Evolutionary conservation across 1,140 invertebrate species (phyloP), one percentile per base, ranked within the genome.

Genomic region (Chlorops oryzae): DNA sequence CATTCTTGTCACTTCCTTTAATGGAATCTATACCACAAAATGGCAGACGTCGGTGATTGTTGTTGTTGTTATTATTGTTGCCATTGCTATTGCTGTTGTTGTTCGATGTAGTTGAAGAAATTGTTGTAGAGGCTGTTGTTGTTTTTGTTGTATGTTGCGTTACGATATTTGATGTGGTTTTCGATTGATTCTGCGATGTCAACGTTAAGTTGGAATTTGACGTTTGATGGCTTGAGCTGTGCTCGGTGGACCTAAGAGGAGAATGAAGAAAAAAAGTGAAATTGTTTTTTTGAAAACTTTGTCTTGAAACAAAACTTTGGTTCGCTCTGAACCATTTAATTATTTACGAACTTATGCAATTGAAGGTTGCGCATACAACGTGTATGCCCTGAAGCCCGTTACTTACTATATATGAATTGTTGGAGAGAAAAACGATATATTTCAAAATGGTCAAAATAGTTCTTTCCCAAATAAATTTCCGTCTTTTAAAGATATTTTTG

Each of bases 161-260:
- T 39, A 59, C 48, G 13, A 55, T 28, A 2, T 35, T 51, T 22
- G 59, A 25, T 38, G 57, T 58, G 41, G 47, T 42, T 48, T 49
- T 39, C 34, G 34, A 49, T 40, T 49, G 37, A 49, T 49, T 49
- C 9, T 38, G 45, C 21, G 27, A 23, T 37, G 45, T 28, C 24
- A 28, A 28, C 25, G 42, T 25, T 21, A 45, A 25, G n/a, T 25
- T 28, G 2, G 42, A 27, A 21, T 28, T 47, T 21, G 34, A 37
- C 21, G 23, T 45, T 45, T 47, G 42, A 43, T n/a, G n/a, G n/a
- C n/a, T n/a, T 34, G 32, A 22, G 32, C 34, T 52, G 21, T 59
- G 56, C 45, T 69, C 65, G 46, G 56, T 63, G 32, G 65, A 56
- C 59, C 66, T 70, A 56, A 22, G 41, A 49, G 10, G 15, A 15